Conservation (phyloP, 2,888 invertebrate genomes). For the Cryptocheilus praepositus region DNA sequence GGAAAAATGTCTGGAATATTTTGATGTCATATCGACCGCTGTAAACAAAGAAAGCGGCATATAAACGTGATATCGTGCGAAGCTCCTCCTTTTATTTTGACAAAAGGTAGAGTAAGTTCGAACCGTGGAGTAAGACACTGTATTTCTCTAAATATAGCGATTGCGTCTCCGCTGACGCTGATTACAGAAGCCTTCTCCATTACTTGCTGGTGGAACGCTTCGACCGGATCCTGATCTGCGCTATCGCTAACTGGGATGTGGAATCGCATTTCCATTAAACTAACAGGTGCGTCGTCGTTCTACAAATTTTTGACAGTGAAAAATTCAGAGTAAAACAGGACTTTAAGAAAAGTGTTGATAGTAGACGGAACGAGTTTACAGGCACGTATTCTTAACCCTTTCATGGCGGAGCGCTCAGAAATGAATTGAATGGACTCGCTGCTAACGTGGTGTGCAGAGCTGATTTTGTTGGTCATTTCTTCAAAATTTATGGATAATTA, state of each 20-base stretch:
- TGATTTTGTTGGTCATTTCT: no score
- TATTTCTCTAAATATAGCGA: slow-evolving; percentile 96
- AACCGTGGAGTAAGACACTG: slow-evolving; percentile 98
- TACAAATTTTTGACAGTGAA: no score
- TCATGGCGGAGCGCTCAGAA: no score
- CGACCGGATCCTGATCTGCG: slow-evolving; percentile 93
- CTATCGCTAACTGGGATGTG: slow-evolving; percentile 95
- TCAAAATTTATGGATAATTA: no score
- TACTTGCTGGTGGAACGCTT: slow-evolving; percentile 97
- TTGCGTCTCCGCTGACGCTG: slow-evolving; percentile 97
- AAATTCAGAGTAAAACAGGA: no score
- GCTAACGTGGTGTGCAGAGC: no score
- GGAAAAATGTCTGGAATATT: slow-evolving; percentile 92
- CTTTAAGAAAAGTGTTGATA: no score
- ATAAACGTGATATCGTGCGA: slow-evolving; percentile 23
- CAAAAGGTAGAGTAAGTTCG: slow-evolving; percentile 23
- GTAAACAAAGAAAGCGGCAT: slow-evolving; percentile 67
- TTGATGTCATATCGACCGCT: slow-evolving; percentile 98
- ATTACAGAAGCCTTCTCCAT: slow-evolving; percentile 98
- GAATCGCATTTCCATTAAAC: slow-evolving; percentile 97
- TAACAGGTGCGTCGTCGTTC: slow-evolving; percentile 98
- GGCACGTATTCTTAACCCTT: no score
- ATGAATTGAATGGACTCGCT: no score
- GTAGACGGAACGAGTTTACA: no score
- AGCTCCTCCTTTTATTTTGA: no score